These are phyloP conservation scores for Grantiella picta DNA, from an alignment of 2,113 vertebrate species.

Conservation along the genomic window DNA sequence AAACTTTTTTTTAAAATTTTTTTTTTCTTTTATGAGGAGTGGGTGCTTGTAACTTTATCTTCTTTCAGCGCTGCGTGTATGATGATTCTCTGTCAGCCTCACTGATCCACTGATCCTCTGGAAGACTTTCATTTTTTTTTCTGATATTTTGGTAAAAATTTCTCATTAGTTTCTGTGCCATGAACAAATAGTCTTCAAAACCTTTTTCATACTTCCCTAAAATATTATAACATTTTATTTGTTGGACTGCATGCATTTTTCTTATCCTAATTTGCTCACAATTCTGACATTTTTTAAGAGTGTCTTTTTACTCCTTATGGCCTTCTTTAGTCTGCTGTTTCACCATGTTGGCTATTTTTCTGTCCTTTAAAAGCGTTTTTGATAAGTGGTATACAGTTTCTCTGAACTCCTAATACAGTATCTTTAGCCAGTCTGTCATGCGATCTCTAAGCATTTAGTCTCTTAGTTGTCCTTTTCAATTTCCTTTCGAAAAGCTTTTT, in stretches of 20 bases:
- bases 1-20: neutral
- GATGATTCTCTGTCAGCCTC: neutral
- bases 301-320: constrained; percentile 11
- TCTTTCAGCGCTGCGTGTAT: neutral
- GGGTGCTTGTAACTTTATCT: neutral
- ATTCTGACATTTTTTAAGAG: neutral
- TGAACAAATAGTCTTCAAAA: neutral
- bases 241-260: neutral
- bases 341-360: neutral
- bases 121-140: neutral
- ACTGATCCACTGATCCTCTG: neutral
- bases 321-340: neutral
- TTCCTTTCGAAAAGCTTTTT: constrained; percentile 14
- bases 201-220: neutral
- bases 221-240: neutral
- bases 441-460: neutral
- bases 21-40: neutral
- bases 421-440: neutral
- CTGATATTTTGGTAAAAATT: neutral
- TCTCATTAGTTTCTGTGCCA: neutral
- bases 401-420: neutral
- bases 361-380: neutral
- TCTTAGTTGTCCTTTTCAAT: neutral
- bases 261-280: neutral
- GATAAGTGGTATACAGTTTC: constrained; percentile 13